phyloP scores from a whole-genome alignment of 2,797 vertebrate species.

The Oryzias dopingdopingensis region DNA sequence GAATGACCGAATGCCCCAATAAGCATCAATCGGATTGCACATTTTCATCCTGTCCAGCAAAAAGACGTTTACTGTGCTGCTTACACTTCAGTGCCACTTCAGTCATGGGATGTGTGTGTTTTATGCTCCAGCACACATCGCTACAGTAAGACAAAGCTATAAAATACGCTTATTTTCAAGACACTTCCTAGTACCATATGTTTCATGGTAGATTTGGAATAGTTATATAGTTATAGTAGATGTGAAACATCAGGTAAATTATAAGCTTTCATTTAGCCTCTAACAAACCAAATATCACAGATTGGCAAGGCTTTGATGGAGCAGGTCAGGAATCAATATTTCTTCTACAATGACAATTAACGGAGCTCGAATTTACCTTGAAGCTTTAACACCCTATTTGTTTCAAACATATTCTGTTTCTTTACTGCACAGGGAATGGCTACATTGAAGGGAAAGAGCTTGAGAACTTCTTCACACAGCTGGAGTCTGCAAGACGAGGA shows the following conservation, averaged over 20 bases:
- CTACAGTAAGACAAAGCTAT: neutral
- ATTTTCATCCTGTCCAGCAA: constrained; percentile 54
- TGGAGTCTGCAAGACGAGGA: constrained; percentile 86
- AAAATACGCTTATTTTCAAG: too few species aligned
- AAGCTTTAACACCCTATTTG: constrained; percentile 21
- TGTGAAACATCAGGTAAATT: too few species aligned
- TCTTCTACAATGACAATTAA: constrained; percentile 22
- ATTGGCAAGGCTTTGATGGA: neutral
- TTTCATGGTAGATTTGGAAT: too few species aligned
- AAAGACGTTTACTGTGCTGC: constrained; percentile 54
- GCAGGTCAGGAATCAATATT: constrained; percentile 33
- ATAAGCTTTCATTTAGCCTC: neutral
- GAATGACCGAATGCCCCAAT: constrained; percentile 59
- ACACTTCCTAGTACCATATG: too few species aligned
- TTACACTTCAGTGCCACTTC: constrained; percentile 33
- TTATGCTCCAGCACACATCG: constrained; percentile 3
- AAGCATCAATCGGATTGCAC: constrained; percentile 54
- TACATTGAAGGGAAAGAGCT: constrained; percentile 95
- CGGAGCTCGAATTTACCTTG: constrained; percentile 34
- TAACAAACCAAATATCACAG: constrained; percentile 14
- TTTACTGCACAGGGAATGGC: constrained; percentile 84
- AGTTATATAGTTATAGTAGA: too few species aligned
- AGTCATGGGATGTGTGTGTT: constrained; percentile 11
- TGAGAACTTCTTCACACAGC: constrained; percentile 91
- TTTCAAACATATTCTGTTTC: constrained; percentile 45